Conservation (phyloP, 2,113 vertebrate genomes). For the Haliaeetus leucogaster region DNA sequence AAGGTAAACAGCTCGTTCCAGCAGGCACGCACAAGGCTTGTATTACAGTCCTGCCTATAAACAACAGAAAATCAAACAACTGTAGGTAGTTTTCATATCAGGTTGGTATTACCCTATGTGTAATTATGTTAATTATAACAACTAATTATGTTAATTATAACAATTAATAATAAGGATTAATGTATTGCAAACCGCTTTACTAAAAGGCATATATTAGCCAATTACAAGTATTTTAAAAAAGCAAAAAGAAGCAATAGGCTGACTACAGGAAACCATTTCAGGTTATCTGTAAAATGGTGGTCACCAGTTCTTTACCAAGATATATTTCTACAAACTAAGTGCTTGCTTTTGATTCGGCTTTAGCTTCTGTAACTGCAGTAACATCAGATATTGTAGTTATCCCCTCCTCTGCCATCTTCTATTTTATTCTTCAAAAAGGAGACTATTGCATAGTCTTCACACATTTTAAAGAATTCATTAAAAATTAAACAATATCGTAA, state of each 20-base stretch:
- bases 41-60: slow-evolving; percentile 92
- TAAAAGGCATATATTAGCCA: background rate
- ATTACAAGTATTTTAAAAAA: background rate
- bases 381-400: background rate
- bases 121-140: background rate
- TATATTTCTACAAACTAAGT: background rate
- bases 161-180: background rate
- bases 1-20: slow-evolving; percentile 99
- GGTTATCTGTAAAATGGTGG: background rate
- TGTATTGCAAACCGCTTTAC: background rate
- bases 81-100: background rate
- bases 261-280: background rate
- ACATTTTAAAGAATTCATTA: background rate
- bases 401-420: background rate
- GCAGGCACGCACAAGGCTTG: slow-evolving; percentile 91
- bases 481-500: background rate
- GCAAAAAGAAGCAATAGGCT: background rate
- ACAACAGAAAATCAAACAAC: background rate
- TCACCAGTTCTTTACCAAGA: background rate
- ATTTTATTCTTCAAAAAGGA: background rate
- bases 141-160: background rate
- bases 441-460: background rate
- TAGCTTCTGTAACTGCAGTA: background rate
- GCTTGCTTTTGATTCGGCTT: background rate
- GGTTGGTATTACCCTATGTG: background rate